These are phyloP conservation scores for Siderastrea radians DNA, from an alignment of 92 coral and sea anemone genomes.

Conservation along the genomic window DNA sequence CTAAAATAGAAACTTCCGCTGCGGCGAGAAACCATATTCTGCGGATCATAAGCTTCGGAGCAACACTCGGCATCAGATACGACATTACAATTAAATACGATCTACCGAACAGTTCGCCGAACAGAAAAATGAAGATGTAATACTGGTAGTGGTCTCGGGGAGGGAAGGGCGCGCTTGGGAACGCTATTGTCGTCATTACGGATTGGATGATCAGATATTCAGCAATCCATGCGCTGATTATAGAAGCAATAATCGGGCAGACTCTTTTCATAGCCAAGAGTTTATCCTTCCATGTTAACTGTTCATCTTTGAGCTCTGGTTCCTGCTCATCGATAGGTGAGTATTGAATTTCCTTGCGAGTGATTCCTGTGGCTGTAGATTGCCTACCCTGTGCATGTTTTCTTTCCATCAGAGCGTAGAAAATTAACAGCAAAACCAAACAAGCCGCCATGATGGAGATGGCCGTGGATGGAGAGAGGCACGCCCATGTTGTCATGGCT, in stretches of 20 bases:
- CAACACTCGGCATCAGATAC: slow-evolving; percentile 65
- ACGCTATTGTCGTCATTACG: slow-evolving; percentile 88
- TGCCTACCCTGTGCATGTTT: slow-evolving; percentile 65
- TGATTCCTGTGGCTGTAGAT: slow-evolving; percentile 19
- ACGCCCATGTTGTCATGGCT: slow-evolving; percentile 96
- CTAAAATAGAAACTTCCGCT: slow-evolving; percentile 64
- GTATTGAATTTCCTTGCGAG: slow-evolving; percentile 73
- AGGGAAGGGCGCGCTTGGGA: slow-evolving; percentile 88
- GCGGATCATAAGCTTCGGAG: slow-evolving; percentile 62
- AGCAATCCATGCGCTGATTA: slow-evolving; percentile 87
- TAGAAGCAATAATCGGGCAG: slow-evolving; percentile 72
- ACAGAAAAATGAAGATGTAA: slow-evolving; percentile 83
- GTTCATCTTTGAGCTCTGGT: slow-evolving; percentile 22
- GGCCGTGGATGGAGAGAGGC: slow-evolving; percentile 80
- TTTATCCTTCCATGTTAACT: slow-evolving; percentile 82
- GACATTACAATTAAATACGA: slow-evolving; percentile 81
- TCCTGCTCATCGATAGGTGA: slow-evolving; percentile 68
- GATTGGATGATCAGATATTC: slow-evolving; percentile 90
- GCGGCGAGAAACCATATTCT: slow-evolving; percentile 79
- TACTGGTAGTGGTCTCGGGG: slow-evolving; percentile 93
- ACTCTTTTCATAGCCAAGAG: slow-evolving; percentile 61
- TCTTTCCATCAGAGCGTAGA: slow-evolving; percentile 88
- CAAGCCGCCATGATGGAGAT: slow-evolving; percentile 82
- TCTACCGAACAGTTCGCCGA: slow-evolving; percentile 88
- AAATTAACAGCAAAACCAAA: slow-evolving; percentile 74